Evolutionary conservation across 92 coral and sea anemone genomes (phyloP).

Genomic region (Palythoa caribaeorum): DNA sequence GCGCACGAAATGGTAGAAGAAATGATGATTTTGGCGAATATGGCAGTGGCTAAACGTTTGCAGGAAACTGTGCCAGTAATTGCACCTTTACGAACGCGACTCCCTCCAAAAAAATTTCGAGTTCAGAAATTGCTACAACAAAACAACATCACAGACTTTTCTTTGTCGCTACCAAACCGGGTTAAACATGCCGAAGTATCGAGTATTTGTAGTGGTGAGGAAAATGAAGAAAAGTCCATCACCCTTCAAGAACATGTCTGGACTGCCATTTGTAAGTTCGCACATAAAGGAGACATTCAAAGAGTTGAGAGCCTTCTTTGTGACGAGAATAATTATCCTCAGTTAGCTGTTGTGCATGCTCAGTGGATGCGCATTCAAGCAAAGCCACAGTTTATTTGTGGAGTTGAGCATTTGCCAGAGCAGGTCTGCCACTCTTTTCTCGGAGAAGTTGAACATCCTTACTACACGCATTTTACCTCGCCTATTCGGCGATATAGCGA

Average conservation of each 20-base stretch:
- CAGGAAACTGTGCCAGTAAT: constrained; percentile 36
- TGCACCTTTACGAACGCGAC: constrained; percentile 69
- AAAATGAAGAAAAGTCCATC: constrained; percentile 29
- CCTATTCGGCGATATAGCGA: constrained; percentile 95
- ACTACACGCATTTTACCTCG: constrained; percentile 87
- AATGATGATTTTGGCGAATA: constrained; percentile 80
- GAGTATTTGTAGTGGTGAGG: constrained; percentile 7
- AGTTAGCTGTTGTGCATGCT: constrained; percentile 66
- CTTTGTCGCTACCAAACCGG: constrained; percentile 54
- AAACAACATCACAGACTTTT: constrained; percentile 43
- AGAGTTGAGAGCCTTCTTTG: constrained; percentile 58
- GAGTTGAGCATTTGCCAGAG: constrained; percentile 39
- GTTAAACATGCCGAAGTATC: constrained; percentile 9
- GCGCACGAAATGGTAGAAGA: constrained; percentile 83
- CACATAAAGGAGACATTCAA: constrained; percentile 28
- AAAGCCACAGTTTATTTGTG: constrained; percentile 57
- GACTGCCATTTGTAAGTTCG: constrained; percentile 48
- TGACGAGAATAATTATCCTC: constrained; percentile 69
- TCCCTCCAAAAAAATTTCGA: constrained; percentile 69
- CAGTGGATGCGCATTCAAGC: constrained; percentile 68
- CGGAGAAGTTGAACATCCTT: constrained; percentile 36
- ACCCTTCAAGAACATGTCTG: constrained; percentile 58
- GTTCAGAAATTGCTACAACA: constrained; percentile 57
- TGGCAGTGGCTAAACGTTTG: constrained; percentile 61
- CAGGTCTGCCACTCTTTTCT: constrained; percentile 26